Conservation (phyloP, 2,113 vertebrate species). For the Labeo rohita region DNA sequence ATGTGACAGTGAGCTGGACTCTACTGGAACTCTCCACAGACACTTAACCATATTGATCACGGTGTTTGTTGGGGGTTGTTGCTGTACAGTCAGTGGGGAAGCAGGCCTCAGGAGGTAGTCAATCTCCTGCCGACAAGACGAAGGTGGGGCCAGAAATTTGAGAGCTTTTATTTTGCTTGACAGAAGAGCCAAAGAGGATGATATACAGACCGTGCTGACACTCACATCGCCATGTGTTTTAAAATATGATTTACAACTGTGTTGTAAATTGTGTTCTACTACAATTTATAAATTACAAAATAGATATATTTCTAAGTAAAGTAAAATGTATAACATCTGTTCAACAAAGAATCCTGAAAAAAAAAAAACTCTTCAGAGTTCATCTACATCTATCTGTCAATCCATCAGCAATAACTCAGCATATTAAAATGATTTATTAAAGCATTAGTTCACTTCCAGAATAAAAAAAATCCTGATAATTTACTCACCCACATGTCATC, state of each 20-base stretch:
- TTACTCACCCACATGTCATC: too few relatives aligned
- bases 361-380: background rate
- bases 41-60: constrained; percentile 52
- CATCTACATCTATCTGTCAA: background rate
- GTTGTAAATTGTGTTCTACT: background rate
- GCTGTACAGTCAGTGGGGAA: constrained; percentile 43
- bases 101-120: constrained; percentile 33
- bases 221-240: background rate
- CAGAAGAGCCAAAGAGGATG: constrained; percentile 1
- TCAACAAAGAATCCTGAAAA: background rate
- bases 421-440: too few relatives aligned
- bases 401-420: too few relatives aligned
- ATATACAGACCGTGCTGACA: background rate
- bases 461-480: too few relatives aligned
- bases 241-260: background rate
- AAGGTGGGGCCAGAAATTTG: constrained; percentile 3
- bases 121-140: background rate
- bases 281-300: background rate
- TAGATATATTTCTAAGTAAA: background rate
- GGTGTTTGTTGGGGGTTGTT: constrained; percentile 54
- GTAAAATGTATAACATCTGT: too few relatives aligned
- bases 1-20: constrained; percentile 48
- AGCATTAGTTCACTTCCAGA: too few relatives aligned
- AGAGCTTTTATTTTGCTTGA: constrained; percentile 27
- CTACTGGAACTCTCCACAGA: constrained; percentile 45